Percentiles rank a stretch among this genome's conserved stretches.
Evolutionary conservation across 1,140 invertebrate genomes (phyloP).

Genomic region (Eufriesea mexicana): DNA sequence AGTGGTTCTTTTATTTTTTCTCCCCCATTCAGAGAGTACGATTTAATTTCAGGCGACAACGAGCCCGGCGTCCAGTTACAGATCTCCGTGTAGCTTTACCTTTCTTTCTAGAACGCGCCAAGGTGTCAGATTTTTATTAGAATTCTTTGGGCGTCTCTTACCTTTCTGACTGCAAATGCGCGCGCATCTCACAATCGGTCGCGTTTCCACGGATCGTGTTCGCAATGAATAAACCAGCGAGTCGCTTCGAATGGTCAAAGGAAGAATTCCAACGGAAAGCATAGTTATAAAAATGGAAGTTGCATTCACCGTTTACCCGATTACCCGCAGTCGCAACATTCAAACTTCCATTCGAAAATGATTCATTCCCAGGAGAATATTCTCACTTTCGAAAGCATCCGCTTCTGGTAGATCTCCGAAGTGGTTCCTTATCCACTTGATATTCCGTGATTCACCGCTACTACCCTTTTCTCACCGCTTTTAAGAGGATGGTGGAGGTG

Average conservation of each 20-base stretch:
- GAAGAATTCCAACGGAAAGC: background rate
- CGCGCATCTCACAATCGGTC: slow-evolving; percentile 8
- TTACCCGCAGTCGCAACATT: background rate
- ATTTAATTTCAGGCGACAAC: slow-evolving; percentile 68
- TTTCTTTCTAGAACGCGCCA: slow-evolving; percentile 46
- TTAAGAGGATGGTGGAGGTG: background rate
- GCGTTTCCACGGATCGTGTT: slow-evolving; percentile 11
- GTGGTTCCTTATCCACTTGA: background rate
- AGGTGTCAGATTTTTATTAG: slow-evolving; percentile 70
- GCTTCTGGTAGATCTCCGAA: no score
- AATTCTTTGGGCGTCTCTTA: slow-evolving; percentile 61
- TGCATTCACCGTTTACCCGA: background rate
- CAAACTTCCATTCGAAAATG: background rate
- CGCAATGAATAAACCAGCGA: slow-evolving; percentile 41
- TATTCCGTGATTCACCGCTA: background rate
- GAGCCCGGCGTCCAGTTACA: slow-evolving; percentile 59
- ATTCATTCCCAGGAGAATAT: background rate
- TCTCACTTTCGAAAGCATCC: no score
- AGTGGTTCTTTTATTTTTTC: background rate
- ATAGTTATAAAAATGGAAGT: background rate
- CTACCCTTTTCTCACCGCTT: background rate
- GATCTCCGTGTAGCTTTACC: slow-evolving; percentile 57
- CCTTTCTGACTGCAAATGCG: slow-evolving; percentile 13
- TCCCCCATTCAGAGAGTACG: slow-evolving; percentile 38
- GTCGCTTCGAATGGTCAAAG: background rate